Percentiles rank a stretch among this genome's conserved stretches.
These are phyloP conservation scores for Centropus unirufus DNA, from an alignment of 2,113 vertebrate genomes.

Conservation along the genomic window DNA sequence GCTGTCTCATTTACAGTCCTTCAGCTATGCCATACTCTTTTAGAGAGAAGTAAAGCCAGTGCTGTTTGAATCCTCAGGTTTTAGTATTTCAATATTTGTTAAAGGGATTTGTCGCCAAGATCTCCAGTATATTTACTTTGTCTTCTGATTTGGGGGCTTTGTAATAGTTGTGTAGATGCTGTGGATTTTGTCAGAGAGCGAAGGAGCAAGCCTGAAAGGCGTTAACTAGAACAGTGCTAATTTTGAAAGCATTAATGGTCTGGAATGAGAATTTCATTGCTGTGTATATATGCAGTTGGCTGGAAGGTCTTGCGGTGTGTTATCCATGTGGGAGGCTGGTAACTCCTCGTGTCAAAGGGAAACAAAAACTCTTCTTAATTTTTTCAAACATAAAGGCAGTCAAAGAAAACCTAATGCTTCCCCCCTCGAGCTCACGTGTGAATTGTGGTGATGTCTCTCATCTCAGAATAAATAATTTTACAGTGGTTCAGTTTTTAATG, in stretches of 20 bases:
- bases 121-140: neutral
- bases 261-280: neutral
- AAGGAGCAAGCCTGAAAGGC: neutral
- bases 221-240: neutral
- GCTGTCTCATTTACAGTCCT: neutral
- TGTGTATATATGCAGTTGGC: neutral
- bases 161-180: neutral
- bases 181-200: neutral
- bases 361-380: neutral
- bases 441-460: neutral
- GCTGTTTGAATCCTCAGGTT: neutral
- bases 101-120: neutral
- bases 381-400: neutral
- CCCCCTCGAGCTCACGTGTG: neutral
- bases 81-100: neutral
- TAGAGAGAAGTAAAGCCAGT: neutral
- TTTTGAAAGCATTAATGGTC: neutral
- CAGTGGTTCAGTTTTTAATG: constrained; percentile 41
- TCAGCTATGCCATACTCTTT: neutral
- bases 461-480: neutral
- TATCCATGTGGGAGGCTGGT: neutral
- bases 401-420: neutral
- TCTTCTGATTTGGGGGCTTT: neutral
- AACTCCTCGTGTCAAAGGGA: neutral
- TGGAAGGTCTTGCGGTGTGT: neutral